These are phyloP conservation scores for Asobara japonica DNA, from an alignment of 1,140 invertebrate genomes.

Conservation along the genomic window DNA sequence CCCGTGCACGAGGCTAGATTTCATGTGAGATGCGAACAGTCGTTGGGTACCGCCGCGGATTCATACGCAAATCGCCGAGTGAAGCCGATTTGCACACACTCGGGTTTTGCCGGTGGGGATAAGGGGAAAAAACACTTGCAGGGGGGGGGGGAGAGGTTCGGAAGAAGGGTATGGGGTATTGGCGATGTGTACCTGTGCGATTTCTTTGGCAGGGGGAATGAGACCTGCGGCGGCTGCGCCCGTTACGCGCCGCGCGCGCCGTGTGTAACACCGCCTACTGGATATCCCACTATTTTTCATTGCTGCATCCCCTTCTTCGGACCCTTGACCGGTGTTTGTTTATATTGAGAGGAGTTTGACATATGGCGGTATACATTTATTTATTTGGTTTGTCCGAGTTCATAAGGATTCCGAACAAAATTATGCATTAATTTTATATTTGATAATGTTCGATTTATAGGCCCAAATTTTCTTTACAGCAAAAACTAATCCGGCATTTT, in stretches of 20 bases:
- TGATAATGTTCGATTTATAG: too few species aligned
- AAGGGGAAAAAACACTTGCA: not conserved
- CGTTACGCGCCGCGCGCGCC: conserved; percentile 28
- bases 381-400: too few species aligned
- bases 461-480: too few species aligned
- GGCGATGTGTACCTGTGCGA: not conserved
- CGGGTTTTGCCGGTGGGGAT: not conserved
- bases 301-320: not conserved
- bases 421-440: too few species aligned
- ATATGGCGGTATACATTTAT: too few species aligned
- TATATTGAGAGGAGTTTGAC: too few species aligned
- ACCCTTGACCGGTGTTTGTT: not conserved
- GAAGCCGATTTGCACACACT: conserved; percentile 31
- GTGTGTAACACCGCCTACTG: conserved; percentile 13
- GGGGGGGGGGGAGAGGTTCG: not conserved
- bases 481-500: too few species aligned
- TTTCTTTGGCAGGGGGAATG: conserved; percentile 2
- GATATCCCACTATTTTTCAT: not conserved
- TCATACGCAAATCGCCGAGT: conserved; percentile 52
- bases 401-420: too few species aligned
- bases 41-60: conserved; percentile 38
- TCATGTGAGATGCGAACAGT: conserved; percentile 59
- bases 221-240: conserved; percentile 2
- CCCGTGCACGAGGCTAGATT: conserved; percentile 54
- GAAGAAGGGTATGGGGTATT: not conserved